Evolutionary conservation across 2,113 vertebrate species (phyloP).

Genomic region (Rhinoderma darwinii): DNA sequence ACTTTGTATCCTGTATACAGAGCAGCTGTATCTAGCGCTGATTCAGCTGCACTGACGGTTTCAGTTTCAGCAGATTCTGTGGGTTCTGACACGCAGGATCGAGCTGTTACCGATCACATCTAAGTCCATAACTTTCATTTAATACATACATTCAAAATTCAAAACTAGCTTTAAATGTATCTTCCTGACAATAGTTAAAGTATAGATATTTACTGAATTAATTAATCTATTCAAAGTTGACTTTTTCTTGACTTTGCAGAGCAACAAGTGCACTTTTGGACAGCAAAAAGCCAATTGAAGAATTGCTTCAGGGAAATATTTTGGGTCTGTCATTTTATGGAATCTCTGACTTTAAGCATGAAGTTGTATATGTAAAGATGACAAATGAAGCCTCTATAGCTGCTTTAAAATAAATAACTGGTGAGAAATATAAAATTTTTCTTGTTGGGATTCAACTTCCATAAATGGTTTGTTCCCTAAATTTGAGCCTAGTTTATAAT

Average conservation of each 20-base stretch:
- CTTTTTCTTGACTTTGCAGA: constrained; percentile 67
- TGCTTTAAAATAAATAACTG: constrained; percentile 66
- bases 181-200: not conserved
- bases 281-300: constrained; percentile 75
- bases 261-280: constrained; percentile 79
- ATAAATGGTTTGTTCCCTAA: not conserved
- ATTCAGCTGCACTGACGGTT: too few species aligned
- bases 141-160: too few species aligned
- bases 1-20: too few species aligned
- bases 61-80: too few species aligned
- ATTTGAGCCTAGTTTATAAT: not conserved
- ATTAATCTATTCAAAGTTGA: not conserved
- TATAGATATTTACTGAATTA: not conserved
- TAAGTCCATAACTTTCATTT: too few species aligned
- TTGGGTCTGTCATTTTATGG: constrained; percentile 86
- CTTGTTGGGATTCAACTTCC: not conserved
- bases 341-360: constrained; percentile 83
- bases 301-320: constrained; percentile 79
- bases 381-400: constrained; percentile 74
- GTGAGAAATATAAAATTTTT: not conserved
- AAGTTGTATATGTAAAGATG: constrained; percentile 89
- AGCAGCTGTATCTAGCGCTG: too few species aligned
- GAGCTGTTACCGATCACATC: too few species aligned
- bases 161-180: not conserved
- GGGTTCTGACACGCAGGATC: too few species aligned